phyloP scores from a whole-genome alignment of 2,797 vertebrate genomes.

The Sebastes matsubarae region DNA sequence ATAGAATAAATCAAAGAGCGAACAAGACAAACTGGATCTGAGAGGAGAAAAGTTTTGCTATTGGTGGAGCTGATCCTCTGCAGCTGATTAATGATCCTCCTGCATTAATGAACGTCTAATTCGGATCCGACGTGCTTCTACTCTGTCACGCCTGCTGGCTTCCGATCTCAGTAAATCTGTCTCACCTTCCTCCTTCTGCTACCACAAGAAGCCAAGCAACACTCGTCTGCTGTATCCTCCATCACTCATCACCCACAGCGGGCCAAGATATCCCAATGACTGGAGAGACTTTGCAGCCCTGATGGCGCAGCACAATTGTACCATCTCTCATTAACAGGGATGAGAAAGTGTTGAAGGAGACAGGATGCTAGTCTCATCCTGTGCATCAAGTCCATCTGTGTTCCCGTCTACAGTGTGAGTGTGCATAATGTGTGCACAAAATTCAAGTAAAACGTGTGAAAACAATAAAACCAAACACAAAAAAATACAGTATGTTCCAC shows the following conservation, averaged over 20 bases:
- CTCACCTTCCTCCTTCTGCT: constrained; percentile 28
- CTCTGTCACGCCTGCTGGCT: constrained; percentile 1
- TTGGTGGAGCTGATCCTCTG: constrained; percentile 1
- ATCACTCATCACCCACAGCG: constrained; percentile 21
- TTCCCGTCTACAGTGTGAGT: not conserved
- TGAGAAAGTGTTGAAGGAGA: constrained; percentile 63
- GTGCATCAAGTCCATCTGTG: constrained; percentile 53
- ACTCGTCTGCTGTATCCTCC: constrained; percentile 31
- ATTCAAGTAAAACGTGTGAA: constrained; percentile 28
- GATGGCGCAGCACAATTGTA: constrained; percentile 55
- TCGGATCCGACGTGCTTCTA: constrained; percentile 10
- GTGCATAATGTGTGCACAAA: constrained; percentile 18
- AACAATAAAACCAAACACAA: constrained; percentile 39
- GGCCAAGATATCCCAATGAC: constrained; percentile 44
- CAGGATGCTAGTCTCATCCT: constrained; percentile 64
- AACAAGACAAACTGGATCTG: not conserved
- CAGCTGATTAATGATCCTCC: constrained; percentile 9
- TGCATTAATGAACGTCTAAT: constrained; percentile 14
- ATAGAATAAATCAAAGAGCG: not conserved
- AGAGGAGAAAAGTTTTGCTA: not conserved
- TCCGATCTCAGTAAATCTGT: constrained; percentile 33
- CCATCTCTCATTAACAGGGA: constrained; percentile 59
- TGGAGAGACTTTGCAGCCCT: constrained; percentile 57
- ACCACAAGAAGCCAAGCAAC: constrained; percentile 30
- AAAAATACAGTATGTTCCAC: constrained; percentile 12